Evolutionary conservation across 2,113 vertebrate species (phyloP).

Genomic region (Meles meles): DNA sequence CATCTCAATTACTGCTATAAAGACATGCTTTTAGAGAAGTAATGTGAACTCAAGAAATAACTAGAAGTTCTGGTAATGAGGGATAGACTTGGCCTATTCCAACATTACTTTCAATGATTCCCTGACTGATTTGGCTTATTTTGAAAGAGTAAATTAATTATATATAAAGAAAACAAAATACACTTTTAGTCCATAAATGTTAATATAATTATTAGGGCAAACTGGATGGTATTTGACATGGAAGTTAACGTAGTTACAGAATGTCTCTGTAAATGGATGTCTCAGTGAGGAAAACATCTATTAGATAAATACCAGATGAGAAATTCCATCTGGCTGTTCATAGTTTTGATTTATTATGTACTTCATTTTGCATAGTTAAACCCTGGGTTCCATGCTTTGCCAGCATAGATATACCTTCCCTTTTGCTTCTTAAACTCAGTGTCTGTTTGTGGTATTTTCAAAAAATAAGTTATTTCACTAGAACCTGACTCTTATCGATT

Average conservation of each 20-base stretch:
- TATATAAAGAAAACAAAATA: background rate
- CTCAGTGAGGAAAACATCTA: constrained; percentile 44
- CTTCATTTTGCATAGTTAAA: constrained; percentile 7
- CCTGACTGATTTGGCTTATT: constrained; percentile 32
- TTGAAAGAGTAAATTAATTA: constrained; percentile 50
- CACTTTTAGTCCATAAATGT: background rate
- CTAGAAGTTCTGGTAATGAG: background rate
- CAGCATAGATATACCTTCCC: background rate
- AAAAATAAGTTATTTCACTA: background rate
- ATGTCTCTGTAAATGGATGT: background rate
- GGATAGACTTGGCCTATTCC: background rate
- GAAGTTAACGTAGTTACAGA: background rate
- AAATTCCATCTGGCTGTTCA: constrained; percentile 43
- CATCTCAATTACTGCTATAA: background rate
- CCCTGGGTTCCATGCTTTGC: background rate
- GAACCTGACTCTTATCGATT: background rate
- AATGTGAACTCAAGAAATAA: constrained; percentile 15
- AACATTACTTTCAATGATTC: background rate
- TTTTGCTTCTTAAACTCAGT: background rate
- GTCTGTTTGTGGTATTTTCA: background rate
- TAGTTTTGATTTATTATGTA: constrained; percentile 30
- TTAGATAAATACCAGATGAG: constrained; percentile 39
- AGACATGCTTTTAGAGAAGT: background rate
- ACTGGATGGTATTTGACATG: background rate
- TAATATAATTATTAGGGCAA: constrained; percentile 12